Conservation (phyloP, 2,888 invertebrate genomes). For the Scotopteryx bipunctaria region DNA sequence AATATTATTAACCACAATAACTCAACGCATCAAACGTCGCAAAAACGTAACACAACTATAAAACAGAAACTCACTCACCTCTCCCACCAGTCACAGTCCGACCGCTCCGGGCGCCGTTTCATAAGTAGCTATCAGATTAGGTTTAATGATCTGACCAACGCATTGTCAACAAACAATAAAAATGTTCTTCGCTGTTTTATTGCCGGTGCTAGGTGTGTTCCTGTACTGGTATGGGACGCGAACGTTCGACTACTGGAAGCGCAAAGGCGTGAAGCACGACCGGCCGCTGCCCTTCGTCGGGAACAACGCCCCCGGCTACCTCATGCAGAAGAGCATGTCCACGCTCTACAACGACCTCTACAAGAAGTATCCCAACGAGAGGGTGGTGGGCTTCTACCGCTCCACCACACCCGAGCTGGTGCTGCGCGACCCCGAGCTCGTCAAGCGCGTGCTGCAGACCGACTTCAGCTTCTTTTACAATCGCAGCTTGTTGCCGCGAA, state of each 20-base stretch:
- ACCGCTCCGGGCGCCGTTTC: background rate
- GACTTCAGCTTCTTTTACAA: conserved; percentile 10
- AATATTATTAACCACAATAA: too few species aligned
- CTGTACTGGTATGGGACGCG: conserved; percentile 9
- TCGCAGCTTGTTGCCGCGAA: background rate
- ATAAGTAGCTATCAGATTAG: background rate
- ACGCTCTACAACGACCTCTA: conserved; percentile 47
- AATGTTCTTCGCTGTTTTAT: conserved; percentile 4
- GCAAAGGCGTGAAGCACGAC: conserved; percentile 52
- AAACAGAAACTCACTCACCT: background rate
- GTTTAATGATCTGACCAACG: background rate
- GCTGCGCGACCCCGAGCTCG: conserved; percentile 3
- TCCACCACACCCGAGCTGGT: conserved; percentile 4
- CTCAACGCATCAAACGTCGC: too few species aligned
- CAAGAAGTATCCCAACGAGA: conserved; percentile 54
- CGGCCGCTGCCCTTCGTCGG: conserved; percentile 40
- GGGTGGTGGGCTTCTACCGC: conserved; percentile 11
- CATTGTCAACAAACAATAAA: background rate
- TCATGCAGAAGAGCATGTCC: conserved; percentile 46
- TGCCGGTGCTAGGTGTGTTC: background rate
- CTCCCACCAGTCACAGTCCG: background rate
- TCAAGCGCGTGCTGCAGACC: conserved; percentile 5
- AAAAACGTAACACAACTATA: background rate
- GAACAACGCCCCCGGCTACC: conserved; percentile 40
- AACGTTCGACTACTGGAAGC: conserved; percentile 50